Conservation (phyloP, 2,888 invertebrate species). For the Cyaniris semiargus region DNA sequence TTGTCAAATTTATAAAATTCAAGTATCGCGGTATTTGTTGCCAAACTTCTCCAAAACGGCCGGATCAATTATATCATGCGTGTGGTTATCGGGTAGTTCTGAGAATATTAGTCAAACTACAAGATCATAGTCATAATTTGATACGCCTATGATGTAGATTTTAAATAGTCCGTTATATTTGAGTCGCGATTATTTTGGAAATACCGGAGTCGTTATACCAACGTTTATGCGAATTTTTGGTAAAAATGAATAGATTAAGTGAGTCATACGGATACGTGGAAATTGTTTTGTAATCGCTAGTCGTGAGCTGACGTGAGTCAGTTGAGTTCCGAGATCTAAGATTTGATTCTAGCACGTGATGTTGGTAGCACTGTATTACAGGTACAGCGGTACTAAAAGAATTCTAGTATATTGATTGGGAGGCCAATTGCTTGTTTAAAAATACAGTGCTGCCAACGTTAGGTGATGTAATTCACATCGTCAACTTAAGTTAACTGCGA, state of each 20-base stretch:
- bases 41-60: no score
- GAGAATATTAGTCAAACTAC: no score
- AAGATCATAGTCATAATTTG: no score
- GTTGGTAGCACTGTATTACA: not conserved
- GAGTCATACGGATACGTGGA: constrained; percentile 2
- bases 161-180: not conserved
- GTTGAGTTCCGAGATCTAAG: not conserved
- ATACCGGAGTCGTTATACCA: not conserved
- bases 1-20: no score
- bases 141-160: no score
- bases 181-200: not conserved
- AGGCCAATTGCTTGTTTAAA: not conserved
- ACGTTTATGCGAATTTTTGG: not conserved
- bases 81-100: no score
- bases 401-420: not conserved
- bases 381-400: not conserved
- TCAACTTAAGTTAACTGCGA: not conserved
- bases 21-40: no score
- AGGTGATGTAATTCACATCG: not conserved
- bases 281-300: not conserved
- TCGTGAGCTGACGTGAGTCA: not conserved
- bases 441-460: not conserved
- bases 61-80: no score
- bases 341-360: not conserved
- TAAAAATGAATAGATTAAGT: not conserved